phyloP scores from a whole-genome alignment of 2,113 vertebrate genomes.

The Condylura cristata region DNA sequence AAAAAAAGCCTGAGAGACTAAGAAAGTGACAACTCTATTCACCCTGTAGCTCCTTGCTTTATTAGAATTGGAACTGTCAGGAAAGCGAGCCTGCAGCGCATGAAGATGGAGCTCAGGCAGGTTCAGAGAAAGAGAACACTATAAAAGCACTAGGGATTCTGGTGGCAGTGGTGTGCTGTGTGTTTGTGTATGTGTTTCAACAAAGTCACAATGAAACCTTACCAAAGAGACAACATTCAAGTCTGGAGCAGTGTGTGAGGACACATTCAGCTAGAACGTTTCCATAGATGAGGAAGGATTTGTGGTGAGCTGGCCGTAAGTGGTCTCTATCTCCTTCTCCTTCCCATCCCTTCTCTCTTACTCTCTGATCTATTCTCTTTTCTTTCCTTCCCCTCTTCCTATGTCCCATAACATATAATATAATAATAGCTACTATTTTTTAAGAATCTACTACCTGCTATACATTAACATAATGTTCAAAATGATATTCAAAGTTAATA shows the following conservation, averaged over 20 bases:
- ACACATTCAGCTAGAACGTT: neutral
- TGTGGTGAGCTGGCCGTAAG: neutral
- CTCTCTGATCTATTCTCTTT: neutral
- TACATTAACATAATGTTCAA: neutral
- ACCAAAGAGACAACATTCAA: neutral
- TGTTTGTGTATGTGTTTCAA: neutral
- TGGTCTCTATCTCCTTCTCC: neutral
- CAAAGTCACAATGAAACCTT: neutral
- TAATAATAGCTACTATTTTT: neutral
- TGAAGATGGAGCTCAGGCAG: neutral
- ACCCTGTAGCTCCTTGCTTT: neutral
- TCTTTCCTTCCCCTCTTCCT: neutral
- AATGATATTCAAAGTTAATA: neutral
- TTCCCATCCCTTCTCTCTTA: neutral
- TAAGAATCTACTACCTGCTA: neutral
- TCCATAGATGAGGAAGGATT: neutral
- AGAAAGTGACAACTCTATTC: neutral
- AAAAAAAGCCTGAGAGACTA: neutral
- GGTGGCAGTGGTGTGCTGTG: neutral
- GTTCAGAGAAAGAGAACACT: neutral
- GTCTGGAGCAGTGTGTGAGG: neutral
- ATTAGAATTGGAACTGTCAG: neutral
- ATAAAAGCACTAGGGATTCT: neutral
- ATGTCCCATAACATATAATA: neutral
- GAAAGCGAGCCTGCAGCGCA: neutral